Conservation (phyloP, 1,140 invertebrate species). For the Apis florea region DNA sequence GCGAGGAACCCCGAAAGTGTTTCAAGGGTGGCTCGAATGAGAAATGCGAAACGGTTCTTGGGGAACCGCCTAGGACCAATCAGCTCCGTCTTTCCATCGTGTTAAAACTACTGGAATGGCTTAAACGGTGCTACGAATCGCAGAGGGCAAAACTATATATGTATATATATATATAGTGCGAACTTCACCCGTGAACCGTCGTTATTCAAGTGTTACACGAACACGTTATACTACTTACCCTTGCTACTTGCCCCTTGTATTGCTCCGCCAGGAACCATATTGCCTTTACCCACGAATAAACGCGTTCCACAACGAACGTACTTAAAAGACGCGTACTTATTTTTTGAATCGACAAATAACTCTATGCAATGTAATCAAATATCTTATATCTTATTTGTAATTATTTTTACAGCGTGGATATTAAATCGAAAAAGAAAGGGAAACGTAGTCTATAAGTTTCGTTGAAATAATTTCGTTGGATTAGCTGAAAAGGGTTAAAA, state of each 20-base stretch:
- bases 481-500: no score
- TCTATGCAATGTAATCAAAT: no score
- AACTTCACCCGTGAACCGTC: constrained; percentile 48
- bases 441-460: no score
- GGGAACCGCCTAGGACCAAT: constrained; percentile 65
- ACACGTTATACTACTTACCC: constrained; percentile 61
- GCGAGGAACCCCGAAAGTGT: constrained; percentile 54
- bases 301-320: not conserved
- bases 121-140: constrained; percentile 53
- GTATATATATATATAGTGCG: constrained; percentile 1
- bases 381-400: no score
- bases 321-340: not conserved
- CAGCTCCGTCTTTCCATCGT: constrained; percentile 46
- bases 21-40: constrained; percentile 62
- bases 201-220: constrained; percentile 60
- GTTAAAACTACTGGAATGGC: constrained; percentile 67
- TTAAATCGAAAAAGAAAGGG: no score
- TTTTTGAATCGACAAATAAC: not conserved
- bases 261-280: constrained; percentile 36
- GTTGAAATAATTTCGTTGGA: no score
- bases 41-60: constrained; percentile 53
- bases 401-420: no score
- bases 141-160: constrained; percentile 42
- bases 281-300: constrained; percentile 40
- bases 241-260: constrained; percentile 37